Conservation (phyloP, 2,113 vertebrate genomes). For the Sturnira hondurensis region DNA sequence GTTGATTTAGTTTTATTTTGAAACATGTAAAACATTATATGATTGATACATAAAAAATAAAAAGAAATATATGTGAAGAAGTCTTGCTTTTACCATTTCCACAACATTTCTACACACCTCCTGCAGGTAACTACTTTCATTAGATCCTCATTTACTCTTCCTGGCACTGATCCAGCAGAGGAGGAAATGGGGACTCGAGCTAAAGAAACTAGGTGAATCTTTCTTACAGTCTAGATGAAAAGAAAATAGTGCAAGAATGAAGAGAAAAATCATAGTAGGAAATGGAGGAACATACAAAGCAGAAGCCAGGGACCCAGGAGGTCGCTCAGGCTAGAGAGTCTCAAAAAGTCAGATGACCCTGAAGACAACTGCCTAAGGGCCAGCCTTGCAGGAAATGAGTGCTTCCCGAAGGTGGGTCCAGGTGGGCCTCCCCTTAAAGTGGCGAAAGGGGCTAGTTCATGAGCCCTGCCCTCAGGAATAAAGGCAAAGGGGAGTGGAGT, state of each 20-base stretch:
- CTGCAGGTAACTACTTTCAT: background rate
- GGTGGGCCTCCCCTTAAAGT: background rate
- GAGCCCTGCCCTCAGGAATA: background rate
- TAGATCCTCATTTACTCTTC: background rate
- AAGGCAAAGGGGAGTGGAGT: background rate
- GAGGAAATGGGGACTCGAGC: constrained; percentile 1
- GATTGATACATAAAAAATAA: background rate
- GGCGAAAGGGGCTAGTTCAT: background rate
- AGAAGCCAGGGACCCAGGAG: background rate
- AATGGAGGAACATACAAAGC: background rate
- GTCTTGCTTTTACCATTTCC: background rate
- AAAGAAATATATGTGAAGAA: background rate
- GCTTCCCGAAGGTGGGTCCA: background rate
- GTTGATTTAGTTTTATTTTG: background rate
- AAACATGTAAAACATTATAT: background rate
- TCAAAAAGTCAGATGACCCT: background rate
- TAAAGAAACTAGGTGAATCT: background rate
- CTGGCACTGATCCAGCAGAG: background rate
- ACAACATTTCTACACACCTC: background rate
- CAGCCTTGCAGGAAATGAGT: background rate
- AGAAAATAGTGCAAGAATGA: background rate
- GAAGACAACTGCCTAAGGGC: background rate
- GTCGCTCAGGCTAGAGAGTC: background rate
- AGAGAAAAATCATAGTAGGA: background rate
- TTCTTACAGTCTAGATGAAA: background rate